Conservation (phyloP, 2,113 vertebrate genomes). For the Lepus americanus region DNA sequence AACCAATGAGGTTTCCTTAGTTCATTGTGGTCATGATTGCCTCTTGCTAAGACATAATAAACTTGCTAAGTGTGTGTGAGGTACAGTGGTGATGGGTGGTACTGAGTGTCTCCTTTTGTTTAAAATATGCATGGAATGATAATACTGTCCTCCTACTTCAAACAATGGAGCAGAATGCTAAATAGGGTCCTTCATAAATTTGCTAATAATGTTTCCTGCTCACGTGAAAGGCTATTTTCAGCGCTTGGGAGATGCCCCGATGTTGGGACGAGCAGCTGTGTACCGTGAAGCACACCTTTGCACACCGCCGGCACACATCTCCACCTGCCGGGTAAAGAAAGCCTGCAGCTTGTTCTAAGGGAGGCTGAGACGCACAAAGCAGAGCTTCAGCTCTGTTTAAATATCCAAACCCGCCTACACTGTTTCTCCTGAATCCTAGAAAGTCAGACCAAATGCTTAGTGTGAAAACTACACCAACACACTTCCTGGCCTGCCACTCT, state of each 20-base stretch:
- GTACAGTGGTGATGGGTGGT: neutral
- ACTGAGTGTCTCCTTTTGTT: slow-evolving; percentile 6
- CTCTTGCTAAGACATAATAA: neutral
- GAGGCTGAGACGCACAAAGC: neutral
- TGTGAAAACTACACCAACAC: slow-evolving; percentile 38
- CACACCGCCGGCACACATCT: neutral
- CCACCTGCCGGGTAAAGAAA: neutral
- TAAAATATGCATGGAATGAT: slow-evolving; percentile 57
- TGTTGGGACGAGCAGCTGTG: neutral
- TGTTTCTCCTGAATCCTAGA: slow-evolving; percentile 62
- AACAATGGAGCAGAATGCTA: slow-evolving; percentile 11
- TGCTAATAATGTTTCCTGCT: neutral
- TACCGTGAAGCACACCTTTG: fast-evolving
- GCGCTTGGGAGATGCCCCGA: neutral
- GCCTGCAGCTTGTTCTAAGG: neutral
- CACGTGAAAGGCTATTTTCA: neutral
- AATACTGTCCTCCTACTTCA: slow-evolving; percentile 22
- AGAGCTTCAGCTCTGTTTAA: slow-evolving; percentile 40
- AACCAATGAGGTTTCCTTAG: neutral
- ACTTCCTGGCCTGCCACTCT: neutral
- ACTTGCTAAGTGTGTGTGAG: neutral
- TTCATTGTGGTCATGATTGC: slow-evolving; percentile 15
- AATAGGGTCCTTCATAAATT: slow-evolving; percentile 21
- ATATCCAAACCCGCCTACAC: slow-evolving; percentile 48
- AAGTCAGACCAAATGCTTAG: slow-evolving; percentile 64